A percentile compares a stretch with the other conserved stretches of the same genome.
Conservation (phyloP, 2,797 vertebrate species). For the Falco cherrug region DNA sequence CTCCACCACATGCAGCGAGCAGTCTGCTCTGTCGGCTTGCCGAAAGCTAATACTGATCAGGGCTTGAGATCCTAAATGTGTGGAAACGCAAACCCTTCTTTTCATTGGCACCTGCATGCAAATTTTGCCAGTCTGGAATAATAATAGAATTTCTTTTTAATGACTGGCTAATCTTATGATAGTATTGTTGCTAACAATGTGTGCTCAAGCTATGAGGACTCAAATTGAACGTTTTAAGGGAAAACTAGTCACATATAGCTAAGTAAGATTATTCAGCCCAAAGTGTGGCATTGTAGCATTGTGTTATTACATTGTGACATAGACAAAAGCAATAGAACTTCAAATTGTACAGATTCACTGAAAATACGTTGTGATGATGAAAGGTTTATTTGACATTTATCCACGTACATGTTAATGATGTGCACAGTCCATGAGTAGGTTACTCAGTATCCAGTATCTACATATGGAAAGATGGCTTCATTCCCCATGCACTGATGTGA, state of each 20-base stretch:
- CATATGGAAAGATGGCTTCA: not conserved
- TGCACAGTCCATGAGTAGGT: not conserved
- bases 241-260: not conserved
- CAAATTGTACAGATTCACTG: not conserved
- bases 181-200: not conserved
- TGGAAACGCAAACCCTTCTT: not conserved
- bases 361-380: not conserved
- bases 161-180: not conserved
- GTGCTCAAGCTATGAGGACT: not conserved
- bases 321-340: not conserved
- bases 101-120: not conserved
- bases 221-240: not conserved
- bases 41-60: not conserved
- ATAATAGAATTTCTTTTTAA: not conserved
- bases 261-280: not conserved
- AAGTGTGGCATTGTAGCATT: not conserved
- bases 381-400: not conserved
- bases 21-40: rapidly evolving
- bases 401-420: not conserved
- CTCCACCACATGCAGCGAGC: not conserved
- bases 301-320: not conserved
- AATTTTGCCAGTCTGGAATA: not conserved
- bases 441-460: not conserved
- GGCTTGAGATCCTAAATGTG: not conserved
- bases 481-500: not conserved